A percentile compares a stretch with the other conserved stretches of the same genome.
These are phyloP conservation scores for Leptinotarsa tumamoca DNA, from an alignment of 2,888 invertebrate species.

Conservation along the genomic window DNA sequence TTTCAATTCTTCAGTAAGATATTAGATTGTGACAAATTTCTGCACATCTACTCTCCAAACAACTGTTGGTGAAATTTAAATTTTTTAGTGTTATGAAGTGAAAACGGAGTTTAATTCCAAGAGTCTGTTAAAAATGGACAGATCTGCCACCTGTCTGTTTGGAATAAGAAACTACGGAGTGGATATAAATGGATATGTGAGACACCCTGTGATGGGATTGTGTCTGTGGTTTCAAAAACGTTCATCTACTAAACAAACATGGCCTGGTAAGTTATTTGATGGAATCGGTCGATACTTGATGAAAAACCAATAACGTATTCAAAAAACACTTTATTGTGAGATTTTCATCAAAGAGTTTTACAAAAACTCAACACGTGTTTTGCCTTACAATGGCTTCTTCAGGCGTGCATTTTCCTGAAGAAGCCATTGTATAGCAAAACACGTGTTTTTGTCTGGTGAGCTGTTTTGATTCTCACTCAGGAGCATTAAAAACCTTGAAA, in stretches of 20 bases:
- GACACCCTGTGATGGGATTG: constrained; percentile 84
- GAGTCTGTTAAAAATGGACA: constrained; percentile 83
- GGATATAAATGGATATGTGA: constrained; percentile 93
- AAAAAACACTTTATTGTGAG: too few species aligned
- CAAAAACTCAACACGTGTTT: too few species aligned
- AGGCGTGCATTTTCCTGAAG: too few species aligned
- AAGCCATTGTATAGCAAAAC: too few species aligned
- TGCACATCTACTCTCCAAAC: background rate
- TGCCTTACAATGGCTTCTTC: too few species aligned
- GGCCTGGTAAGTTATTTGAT: constrained; percentile 76
- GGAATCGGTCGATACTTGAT: too few species aligned
- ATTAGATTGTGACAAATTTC: too few species aligned
- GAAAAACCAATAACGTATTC: too few species aligned
- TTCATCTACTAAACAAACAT: constrained; percentile 92
- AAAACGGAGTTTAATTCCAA: constrained; percentile 77
- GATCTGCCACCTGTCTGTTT: constrained; percentile 93
- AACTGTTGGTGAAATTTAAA: background rate
- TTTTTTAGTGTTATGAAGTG: constrained; percentile 85
- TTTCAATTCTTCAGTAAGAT: background rate
- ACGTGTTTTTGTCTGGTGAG: constrained; percentile 69
- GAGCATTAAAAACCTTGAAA: too few species aligned
- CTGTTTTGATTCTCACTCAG: background rate
- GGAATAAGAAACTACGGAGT: constrained; percentile 95
- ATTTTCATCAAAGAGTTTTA: too few species aligned
- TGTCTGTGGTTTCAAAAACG: constrained; percentile 95